Evolutionary conservation across 2,113 vertebrate species (phyloP), one percentile per base, ranked within the genome.

Genomic region (Microtus richardsoni): DNA sequence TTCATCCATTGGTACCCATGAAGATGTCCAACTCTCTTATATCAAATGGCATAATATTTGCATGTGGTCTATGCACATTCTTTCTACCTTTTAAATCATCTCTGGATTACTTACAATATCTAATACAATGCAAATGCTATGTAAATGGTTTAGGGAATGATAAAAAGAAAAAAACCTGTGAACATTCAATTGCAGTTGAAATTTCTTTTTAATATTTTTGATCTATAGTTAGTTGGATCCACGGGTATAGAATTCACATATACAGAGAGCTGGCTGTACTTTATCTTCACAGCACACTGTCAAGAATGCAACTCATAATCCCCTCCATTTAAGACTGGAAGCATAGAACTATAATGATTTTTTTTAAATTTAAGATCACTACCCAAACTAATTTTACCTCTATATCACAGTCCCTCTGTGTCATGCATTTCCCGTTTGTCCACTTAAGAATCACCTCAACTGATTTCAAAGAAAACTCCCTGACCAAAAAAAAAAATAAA

Each of bases 401-500:
- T 77, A 96, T 92, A 90, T 9, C 66, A 21, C 62, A 90, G 1
- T 78, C 88, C 52, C 47, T 96, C 33, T 36, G 36, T 0, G 0
- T 95, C 93, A 41, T 49, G 90, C 19, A 74, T 74, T 95, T 95
- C 80, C 44, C 93, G 83, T 88, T 88, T 92, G 47, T 74, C 80
- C 49, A 39, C 84, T 96, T 90, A 95, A 97, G 75, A 97, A n/a
- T 0, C 58, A 54, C 85, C 96, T 97, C 83, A 92, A 0, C 88
- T 96, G 74, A 98, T 95, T 95, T 96, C 92, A 98, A 96, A 95
- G 36, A 60, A 87, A 7, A 93, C 14, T n/a, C 54, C 71, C 36
- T 47, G 41, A 80, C 94, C 97, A 90, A 92, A 94, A 96, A 96
- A 97, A 87, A 96, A 96, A 97, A 87, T 91, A 95, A 97, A 92